Conservation (phyloP, 2,113 vertebrate genomes). For the Stegastes partitus region DNA sequence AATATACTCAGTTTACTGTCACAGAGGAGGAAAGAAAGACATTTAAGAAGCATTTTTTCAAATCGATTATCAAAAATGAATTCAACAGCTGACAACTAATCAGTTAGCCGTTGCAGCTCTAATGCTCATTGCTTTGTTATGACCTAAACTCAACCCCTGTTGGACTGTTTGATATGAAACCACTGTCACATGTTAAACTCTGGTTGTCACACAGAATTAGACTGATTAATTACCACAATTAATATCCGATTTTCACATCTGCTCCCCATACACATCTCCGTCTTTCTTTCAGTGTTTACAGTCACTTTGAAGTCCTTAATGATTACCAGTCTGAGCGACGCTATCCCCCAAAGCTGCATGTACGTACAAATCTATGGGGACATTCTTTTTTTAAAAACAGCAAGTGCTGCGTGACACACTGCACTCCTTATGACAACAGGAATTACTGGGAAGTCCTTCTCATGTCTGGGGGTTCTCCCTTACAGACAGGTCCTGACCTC, state of each 20-base stretch:
- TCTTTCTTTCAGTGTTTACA: not conserved
- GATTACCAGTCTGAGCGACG: not conserved
- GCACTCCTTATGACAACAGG: conserved; percentile 5
- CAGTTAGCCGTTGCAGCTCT: too few species aligned
- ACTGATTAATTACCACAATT: not conserved
- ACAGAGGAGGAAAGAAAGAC: too few species aligned
- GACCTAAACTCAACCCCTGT: too few species aligned
- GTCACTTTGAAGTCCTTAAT: not conserved
- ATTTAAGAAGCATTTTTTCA: too few species aligned
- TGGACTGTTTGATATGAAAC: too few species aligned
- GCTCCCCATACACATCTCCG: not conserved
- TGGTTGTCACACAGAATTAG: not conserved
- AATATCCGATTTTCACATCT: not conserved
- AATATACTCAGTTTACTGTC: too few species aligned
- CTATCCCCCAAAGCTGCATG: not conserved
- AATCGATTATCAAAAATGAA: too few species aligned
- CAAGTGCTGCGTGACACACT: not conserved
- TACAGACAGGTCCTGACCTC: conserved; percentile 40
- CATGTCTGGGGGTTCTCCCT: conserved; percentile 12
- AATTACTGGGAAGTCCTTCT: not conserved
- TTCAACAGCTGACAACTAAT: too few species aligned
- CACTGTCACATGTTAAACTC: too few species aligned
- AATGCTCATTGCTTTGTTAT: too few species aligned
- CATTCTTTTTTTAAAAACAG: too few species aligned
- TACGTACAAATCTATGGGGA: not conserved